A percentile compares a stretch with the other conserved stretches of the same genome.
Conservation (phyloP, 2,113 vertebrate species). For the Gavia stellata region DNA sequence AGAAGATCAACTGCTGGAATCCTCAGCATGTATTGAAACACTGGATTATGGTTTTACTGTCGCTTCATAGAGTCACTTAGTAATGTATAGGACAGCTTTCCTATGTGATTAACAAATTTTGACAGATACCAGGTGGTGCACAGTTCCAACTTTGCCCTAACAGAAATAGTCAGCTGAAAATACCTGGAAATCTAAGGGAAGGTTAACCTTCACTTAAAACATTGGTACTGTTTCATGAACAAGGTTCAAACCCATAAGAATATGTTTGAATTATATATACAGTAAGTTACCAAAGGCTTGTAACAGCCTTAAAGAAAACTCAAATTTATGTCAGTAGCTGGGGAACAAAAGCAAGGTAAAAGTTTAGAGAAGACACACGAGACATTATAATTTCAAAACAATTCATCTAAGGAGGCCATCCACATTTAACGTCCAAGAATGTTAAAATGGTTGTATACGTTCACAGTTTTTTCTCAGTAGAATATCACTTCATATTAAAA, state of each 20-base stretch:
- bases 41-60: neutral
- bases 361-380: neutral
- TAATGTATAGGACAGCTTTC: neutral
- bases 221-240: neutral
- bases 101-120: neutral
- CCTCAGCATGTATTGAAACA: neutral
- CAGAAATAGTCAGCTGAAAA: neutral
- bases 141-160: neutral
- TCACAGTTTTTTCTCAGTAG: neutral
- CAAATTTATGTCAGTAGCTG: neutral
- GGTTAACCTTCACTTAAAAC: neutral
- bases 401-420: neutral
- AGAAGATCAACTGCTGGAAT: neutral
- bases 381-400: neutral
- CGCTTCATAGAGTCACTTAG: neutral
- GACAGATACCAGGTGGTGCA: neutral
- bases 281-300: neutral
- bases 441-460: neutral
- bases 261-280: neutral
- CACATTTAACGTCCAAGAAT: neutral
- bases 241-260: neutral
- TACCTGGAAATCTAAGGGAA: neutral
- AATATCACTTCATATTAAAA: neutral
- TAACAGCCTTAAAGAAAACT: neutral
- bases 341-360: neutral